phyloP scores from a whole-genome alignment of 2,797 vertebrate genomes.

The Eospalax fontanierii region DNA sequence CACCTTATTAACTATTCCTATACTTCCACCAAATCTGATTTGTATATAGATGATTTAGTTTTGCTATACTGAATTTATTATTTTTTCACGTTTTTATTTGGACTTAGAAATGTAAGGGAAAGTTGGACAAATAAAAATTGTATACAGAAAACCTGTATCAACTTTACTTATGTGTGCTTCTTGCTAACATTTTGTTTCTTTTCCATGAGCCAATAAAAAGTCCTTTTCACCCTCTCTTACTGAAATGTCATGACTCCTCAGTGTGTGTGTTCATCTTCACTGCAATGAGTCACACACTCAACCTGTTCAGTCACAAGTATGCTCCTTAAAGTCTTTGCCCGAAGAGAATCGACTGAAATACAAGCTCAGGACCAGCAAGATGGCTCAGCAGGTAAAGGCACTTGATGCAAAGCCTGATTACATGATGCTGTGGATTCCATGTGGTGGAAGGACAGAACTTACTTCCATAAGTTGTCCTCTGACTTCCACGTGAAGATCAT shows the following conservation, averaged over 20 bases:
- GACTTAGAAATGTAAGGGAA: neutral
- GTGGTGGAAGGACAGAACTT: too few species aligned
- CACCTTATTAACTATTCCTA: neutral
- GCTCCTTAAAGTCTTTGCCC: neutral
- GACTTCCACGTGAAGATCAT: neutral
- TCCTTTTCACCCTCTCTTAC: neutral
- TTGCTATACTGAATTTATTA: neutral
- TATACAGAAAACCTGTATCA: neutral
- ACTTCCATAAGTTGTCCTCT: neutral
- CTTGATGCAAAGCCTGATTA: neutral
- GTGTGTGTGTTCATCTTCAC: neutral
- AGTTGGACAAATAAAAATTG: neutral
- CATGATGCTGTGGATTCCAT: neutral
- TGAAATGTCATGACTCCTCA: neutral
- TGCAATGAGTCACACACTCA: neutral
- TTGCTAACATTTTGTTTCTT: neutral
- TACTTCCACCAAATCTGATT: neutral
- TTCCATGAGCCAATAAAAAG: neutral
- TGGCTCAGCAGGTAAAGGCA: neutral
- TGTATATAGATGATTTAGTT: neutral
- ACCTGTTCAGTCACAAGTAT: neutral
- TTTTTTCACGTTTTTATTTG: slow-evolving; percentile 10
- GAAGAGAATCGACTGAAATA: neutral
- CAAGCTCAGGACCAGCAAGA: neutral
- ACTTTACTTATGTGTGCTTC: neutral